Conservation (phyloP, 2,113 vertebrate species). For the Pedetes capensis region DNA sequence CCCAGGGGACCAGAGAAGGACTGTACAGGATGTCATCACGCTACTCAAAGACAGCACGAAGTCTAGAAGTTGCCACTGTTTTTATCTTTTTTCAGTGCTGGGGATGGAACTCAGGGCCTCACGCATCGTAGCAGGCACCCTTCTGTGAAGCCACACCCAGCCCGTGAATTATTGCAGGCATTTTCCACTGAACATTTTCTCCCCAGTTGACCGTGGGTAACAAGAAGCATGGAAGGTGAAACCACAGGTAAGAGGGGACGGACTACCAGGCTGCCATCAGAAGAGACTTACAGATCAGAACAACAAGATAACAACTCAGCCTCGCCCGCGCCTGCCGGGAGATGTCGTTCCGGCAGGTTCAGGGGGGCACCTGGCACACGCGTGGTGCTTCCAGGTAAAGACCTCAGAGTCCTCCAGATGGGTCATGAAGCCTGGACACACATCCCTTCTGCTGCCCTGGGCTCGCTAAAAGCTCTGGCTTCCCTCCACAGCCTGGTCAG, state of each 20-base stretch:
- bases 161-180: neutral
- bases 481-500: neutral
- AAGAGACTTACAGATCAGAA: neutral
- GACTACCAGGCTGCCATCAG: neutral
- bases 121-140: no score
- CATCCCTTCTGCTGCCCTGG: rapidly evolving
- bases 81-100: neutral
- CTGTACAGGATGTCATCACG: neutral
- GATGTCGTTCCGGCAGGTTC: neutral
- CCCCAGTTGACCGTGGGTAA: neutral
- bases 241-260: neutral
- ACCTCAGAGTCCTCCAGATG: neutral
- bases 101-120: neutral
- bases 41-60: no score
- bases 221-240: neutral
- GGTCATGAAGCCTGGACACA: neutral
- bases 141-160: no score
- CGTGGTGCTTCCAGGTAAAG: neutral
- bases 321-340: neutral
- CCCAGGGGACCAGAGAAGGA: neutral
- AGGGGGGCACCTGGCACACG: neutral
- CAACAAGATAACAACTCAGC: no score
- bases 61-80: neutral
- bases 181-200: neutral
- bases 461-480: neutral